phyloP scores from a whole-genome alignment of 2,797 vertebrate species.

The Scolopax rusticola region DNA sequence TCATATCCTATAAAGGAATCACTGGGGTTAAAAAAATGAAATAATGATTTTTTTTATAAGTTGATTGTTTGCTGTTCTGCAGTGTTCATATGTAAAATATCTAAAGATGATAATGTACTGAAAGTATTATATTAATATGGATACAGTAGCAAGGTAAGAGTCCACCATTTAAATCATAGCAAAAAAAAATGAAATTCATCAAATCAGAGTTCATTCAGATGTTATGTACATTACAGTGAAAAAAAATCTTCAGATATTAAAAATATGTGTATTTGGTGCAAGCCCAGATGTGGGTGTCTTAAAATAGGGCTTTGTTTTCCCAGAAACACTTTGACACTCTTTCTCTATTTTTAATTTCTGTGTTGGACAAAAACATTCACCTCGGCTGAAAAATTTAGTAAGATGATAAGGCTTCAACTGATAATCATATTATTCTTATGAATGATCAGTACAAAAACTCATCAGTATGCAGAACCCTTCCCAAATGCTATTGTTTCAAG shows the following conservation, averaged over 20 bases:
- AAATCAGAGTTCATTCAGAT: background rate
- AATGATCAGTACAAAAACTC: background rate
- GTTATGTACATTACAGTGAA: background rate
- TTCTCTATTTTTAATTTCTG: background rate
- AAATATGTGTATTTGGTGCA: background rate
- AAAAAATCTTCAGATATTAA: background rate
- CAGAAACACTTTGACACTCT: background rate
- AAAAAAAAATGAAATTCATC: background rate
- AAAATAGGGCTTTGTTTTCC: background rate
- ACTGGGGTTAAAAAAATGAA: background rate
- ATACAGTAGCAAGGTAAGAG: background rate
- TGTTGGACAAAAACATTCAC: background rate
- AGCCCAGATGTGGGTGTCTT: background rate
- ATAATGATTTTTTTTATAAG: background rate
- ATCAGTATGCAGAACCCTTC: background rate
- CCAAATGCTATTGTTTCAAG: background rate
- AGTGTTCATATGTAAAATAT: background rate
- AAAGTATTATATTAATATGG: background rate
- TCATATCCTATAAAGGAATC: background rate
- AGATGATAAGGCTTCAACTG: background rate
- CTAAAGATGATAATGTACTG: background rate
- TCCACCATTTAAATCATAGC: background rate
- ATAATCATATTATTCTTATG: background rate
- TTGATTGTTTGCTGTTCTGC: background rate
- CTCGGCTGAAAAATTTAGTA: accelerated